Evolutionary conservation across 2,113 vertebrate species (phyloP).

Genomic region (Oncorhynchus masou): DNA sequence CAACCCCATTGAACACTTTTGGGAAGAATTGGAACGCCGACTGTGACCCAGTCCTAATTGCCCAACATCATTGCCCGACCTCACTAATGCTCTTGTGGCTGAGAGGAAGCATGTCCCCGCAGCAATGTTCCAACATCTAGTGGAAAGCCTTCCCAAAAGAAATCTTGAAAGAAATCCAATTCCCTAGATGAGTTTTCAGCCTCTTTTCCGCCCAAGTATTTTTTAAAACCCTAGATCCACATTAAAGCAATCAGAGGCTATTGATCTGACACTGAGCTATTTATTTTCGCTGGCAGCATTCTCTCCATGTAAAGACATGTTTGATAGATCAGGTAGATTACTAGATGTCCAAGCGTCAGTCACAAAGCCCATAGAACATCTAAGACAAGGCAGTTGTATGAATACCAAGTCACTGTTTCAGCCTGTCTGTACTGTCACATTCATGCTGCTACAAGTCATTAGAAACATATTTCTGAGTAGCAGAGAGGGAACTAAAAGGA

Average conservation of each 20-base stretch:
- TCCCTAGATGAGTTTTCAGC: conserved; percentile 59
- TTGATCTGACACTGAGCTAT: conserved; percentile 67
- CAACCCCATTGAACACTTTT: too few relatives aligned
- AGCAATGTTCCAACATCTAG: too few relatives aligned
- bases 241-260: conserved; percentile 52
- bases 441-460: too few relatives aligned
- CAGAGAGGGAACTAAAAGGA: background rate
- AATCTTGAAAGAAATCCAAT: conserved; percentile 71
- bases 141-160: conserved; percentile 33
- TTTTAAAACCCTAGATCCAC: conserved; percentile 37
- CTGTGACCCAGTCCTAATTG: too few relatives aligned
- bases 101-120: too few relatives aligned
- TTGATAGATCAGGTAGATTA: conserved; percentile 53
- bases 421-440: background rate
- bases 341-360: background rate
- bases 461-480: too few relatives aligned
- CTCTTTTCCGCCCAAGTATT: conserved; percentile 51
- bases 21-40: too few relatives aligned
- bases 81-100: too few relatives aligned
- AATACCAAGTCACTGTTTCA: background rate
- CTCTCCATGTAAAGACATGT: conserved; percentile 56
- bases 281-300: conserved; percentile 61
- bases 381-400: too few relatives aligned
- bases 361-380: background rate
- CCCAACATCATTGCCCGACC: too few relatives aligned